Evolutionary conservation across 2,797 vertebrate species (phyloP), one percentile per base, ranked within the genome.

Genomic region (Enteromius mattozi): DNA sequence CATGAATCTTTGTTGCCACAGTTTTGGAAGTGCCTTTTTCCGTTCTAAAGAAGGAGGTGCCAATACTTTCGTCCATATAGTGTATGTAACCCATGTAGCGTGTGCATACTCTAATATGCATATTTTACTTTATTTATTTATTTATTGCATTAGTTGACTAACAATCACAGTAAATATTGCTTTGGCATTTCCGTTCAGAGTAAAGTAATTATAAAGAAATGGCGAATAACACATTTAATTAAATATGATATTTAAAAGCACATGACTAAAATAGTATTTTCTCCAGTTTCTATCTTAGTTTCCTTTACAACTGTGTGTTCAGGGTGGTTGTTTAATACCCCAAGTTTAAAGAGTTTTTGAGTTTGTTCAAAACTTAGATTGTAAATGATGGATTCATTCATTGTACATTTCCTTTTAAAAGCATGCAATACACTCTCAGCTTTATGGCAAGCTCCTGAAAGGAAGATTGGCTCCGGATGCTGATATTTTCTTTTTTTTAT

Each of bases 391-490:
- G 16, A 59, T 81, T 82, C 8, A 40, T 30, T 76, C 24, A 72
- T 37, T 71, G 21, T 14, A 74, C 17, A 45, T 69, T 77, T 82
- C 61, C 27, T 40, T 83, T 30, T 65, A 80, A 78, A 14, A 63
- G 33, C 10, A 59, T 1, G 51, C 10, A 40, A 24, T 66, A 68
- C n/a, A 65, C 27, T 72, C 79, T 76, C 21, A 59, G 2, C 37
- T 51, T 51, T 69, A 9, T 14, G 30, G 8, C 37, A 21, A 19
- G 17, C 59, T 27, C 10, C 6, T 68, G 66, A 47, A 37, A 37
- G 69, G 37, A 78, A 51, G 42, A 87, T 49, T 13, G 24, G 8
- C 66, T 80, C 74, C 40, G 56, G 3, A 30, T 27, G 54, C 12
- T 49, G 63, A 78, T 77, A 71, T 72, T 12, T 78, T 70, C 21